Conservation (phyloP, 1,140 invertebrate genomes). For the Drosophila funebris region DNA sequence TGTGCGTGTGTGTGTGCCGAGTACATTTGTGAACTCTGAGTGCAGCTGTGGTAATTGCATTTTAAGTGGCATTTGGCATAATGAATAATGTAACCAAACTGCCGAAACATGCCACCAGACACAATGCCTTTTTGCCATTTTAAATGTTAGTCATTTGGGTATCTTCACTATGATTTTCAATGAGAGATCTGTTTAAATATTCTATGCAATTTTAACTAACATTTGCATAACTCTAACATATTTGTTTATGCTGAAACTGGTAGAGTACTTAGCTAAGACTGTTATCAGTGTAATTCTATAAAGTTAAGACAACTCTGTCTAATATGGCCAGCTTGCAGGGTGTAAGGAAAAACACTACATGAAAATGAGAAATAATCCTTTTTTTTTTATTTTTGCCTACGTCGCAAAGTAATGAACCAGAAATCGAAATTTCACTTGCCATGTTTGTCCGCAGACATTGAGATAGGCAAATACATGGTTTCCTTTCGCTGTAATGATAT, state of each 20-base stretch:
- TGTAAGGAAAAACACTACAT: neutral
- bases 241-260: no score
- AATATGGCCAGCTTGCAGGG: neutral
- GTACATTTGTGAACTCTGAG: conserved; percentile 14
- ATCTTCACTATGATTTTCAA: conserved; percentile 15
- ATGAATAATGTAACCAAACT: conserved; percentile 43
- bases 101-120: conserved; percentile 1
- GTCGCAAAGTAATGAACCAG: conserved; percentile 59
- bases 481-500: conserved; percentile 41
- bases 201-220: neutral
- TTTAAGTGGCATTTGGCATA: conserved; percentile 53
- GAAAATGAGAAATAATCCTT: conserved; percentile 1
- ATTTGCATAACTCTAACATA: no score
- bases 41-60: conserved; percentile 56
- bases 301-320: no score
- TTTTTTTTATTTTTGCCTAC: conserved; percentile 1
- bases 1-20: neutral
- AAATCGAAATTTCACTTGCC: conserved; percentile 60
- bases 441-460: conserved; percentile 35
- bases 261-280: no score
- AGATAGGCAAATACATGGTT: conserved; percentile 41
- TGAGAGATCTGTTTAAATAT: neutral
- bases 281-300: no score
- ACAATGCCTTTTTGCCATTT: conserved; percentile 6
- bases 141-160: neutral